phyloP scores from a whole-genome alignment of 2,797 vertebrate species.

The Pithecia hirsuta region DNA sequence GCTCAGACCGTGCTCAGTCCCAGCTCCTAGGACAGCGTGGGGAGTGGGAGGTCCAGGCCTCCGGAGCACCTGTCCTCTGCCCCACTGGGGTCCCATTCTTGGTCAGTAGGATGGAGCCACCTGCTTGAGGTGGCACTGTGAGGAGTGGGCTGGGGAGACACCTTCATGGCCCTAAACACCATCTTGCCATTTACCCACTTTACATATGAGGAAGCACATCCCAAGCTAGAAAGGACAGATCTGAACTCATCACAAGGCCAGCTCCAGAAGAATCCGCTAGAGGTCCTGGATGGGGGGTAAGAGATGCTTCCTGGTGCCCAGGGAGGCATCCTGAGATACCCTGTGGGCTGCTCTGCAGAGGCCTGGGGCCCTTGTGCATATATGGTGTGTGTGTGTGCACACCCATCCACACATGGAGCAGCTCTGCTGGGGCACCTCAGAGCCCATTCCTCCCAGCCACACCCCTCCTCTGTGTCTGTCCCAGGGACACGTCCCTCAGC shows the following conservation, averaged over 20 bases:
- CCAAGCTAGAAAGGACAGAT: background rate
- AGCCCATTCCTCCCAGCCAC: background rate
- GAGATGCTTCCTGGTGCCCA: background rate
- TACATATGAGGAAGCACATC: background rate
- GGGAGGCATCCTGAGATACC: background rate
- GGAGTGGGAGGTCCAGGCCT: background rate
- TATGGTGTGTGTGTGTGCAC: background rate
- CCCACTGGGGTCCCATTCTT: background rate
- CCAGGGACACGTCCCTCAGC: background rate
- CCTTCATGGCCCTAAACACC: background rate
- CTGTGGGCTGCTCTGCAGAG: background rate
- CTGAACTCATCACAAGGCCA: background rate
- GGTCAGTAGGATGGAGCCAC: background rate
- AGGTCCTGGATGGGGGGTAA: background rate
- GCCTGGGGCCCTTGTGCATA: background rate
- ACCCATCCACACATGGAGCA: accelerated
- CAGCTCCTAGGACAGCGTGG: too few species aligned
- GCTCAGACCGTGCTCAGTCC: background rate
- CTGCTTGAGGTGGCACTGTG: background rate
- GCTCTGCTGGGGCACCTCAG: background rate
- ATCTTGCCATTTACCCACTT: background rate
- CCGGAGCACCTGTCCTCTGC: background rate
- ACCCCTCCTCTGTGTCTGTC: background rate
- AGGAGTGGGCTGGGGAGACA: background rate
- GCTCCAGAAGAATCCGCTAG: background rate